Conservation (phyloP, 2,113 vertebrate genomes). For the Cheilinus undulatus region DNA sequence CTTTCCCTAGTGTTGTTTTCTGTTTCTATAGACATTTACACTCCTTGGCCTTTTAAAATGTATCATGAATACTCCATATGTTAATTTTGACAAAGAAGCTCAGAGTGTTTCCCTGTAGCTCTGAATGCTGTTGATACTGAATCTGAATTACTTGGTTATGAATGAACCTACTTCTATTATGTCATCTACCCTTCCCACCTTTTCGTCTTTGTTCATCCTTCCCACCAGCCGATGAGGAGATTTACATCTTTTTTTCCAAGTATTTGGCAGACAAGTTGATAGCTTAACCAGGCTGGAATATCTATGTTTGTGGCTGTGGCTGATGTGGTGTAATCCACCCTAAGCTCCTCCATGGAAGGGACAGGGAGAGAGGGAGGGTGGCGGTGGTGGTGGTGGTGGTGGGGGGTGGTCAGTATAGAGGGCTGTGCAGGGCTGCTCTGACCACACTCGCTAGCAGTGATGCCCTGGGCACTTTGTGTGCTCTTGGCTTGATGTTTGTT, state of each 20-base stretch:
- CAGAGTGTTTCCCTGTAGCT: not conserved
- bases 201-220: constrained; percentile 30
- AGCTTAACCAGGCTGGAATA: constrained; percentile 65
- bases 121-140: not conserved
- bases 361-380: constrained; percentile 7
- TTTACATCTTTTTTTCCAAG: constrained; percentile 47
- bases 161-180: constrained; percentile 6
- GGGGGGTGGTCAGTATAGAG: not conserved
- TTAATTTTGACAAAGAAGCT: not conserved
- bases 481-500: constrained; percentile 9
- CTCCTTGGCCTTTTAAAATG: not conserved
- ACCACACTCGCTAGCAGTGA: constrained; percentile 12
- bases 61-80: too few relatives aligned
- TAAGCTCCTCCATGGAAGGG: constrained; percentile 64
- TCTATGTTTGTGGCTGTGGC: constrained; percentile 55
- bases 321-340: constrained; percentile 76
- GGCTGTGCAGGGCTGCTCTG: not conserved
- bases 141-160: not conserved
- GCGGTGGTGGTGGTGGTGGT: not conserved
- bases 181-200: constrained; percentile 1
- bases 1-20: too few relatives aligned
- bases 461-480: constrained; percentile 17
- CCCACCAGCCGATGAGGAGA: constrained; percentile 41
- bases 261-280: constrained; percentile 60
- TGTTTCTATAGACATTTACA: not conserved